Evolutionary conservation across 1,140 invertebrate genomes (phyloP).

Genomic region (Zaprionus ghesquierei): DNA sequence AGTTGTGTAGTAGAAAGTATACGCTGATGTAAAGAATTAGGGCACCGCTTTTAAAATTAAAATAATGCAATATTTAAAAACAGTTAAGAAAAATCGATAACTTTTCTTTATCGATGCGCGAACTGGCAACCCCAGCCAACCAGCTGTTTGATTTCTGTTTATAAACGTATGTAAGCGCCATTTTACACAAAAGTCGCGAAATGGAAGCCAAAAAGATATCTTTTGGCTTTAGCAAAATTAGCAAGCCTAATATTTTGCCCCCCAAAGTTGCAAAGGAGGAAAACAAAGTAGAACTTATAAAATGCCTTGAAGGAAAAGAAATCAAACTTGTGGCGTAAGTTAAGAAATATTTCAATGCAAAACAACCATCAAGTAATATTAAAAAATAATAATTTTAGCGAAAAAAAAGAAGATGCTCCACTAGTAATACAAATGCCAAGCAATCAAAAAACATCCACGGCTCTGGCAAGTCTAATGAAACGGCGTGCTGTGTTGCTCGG

Average conservation of each 20-base stretch:
- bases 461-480: conserved; percentile 81
- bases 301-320: conserved; percentile 88
- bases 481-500: conserved; percentile 68
- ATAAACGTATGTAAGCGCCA: conserved; percentile 52
- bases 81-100: neutral
- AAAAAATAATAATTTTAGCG: conserved; percentile 81
- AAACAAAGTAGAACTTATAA: conserved; percentile 86
- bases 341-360: neutral
- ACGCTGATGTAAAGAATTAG: neutral
- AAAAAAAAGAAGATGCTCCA: conserved; percentile 83
- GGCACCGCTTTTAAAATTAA: neutral
- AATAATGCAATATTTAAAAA: neutral
- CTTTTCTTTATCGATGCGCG: neutral
- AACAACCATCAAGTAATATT: neutral
- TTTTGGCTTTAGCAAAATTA: conserved; percentile 89
- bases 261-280: conserved; percentile 81
- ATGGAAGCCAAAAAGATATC: conserved; percentile 88
- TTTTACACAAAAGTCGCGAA: conserved; percentile 5
- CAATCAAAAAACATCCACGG: conserved; percentile 84
- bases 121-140: conserved; percentile 1
- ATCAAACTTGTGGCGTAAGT: conserved; percentile 89
- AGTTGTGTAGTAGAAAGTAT: neutral
- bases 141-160: conserved; percentile 70
- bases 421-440: conserved; percentile 87
- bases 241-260: conserved; percentile 84